Evolutionary conservation across 2,797 vertebrate genomes (phyloP), one percentile per base, ranked within the genome.

Genomic region (Macropodus opercularis): DNA sequence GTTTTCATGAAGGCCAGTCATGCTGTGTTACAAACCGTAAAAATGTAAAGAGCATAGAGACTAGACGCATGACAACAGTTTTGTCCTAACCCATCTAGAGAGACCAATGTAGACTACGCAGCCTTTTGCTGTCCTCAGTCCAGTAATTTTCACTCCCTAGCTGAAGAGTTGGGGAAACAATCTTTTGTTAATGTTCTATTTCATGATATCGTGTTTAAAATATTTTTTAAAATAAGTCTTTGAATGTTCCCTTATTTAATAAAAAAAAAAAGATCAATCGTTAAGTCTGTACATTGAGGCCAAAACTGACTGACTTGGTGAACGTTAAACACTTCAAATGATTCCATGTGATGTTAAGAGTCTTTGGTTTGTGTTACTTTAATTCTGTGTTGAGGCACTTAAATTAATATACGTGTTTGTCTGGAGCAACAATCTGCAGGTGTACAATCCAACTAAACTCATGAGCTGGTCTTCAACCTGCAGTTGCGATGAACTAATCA

Each of bases 171-270:
- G 52, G 59, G 59, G 69, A 62, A 75, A 79, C 76, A 59, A 79
- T 80, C 35, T 71, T 77, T 57, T 81, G 22, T 80, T 80, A 10
- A 44, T 62, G 62, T 36, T 72, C 23, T 59, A 38, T 79, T 79
- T 21, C 73, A 48, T 73, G 70, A 70, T 84, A 79, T 84, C 59
- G 52, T 75, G 79, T 65, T 77, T 75, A 49, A 69, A 23, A 38
- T 68, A 36, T 66, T 56, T 74, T 72, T 61, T 13, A 4, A 72
- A 72, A 60, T 51, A 49, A 78, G 47, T 57, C 63, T 87, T 73
- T 85, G 47, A 89, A 73, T 85, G 79, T 86, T 75, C 77, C 80
- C 42, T 19, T 88, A 85, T 89, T 88, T 83, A 83, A 90, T n/a
- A 70, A 46, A 59, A 79, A 71, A 77, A 72, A 47, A 72, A 48